Base-by-base conservation (phyloP, 1,140 invertebrate species). In the Argopecten irradians region DNA sequence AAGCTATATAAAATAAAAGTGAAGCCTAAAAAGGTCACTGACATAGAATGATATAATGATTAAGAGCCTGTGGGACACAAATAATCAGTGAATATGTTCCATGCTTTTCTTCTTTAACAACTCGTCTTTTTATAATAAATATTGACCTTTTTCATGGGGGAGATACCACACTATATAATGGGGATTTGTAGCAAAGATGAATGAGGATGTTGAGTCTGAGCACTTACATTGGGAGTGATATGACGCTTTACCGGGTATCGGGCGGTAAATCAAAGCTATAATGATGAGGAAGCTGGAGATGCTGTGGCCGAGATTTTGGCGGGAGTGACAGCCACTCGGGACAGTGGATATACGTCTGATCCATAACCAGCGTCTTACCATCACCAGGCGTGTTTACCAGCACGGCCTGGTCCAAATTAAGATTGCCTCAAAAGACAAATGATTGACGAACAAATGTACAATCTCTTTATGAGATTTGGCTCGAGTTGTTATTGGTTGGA, bases 361-460 rank as follows among this genome's bases (percentile, higher is more conserved):
- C 55, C n/a, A 71, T n/a, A 28, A n/a, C 1, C 55, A n/a, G 22
- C 28, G 55, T 71, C 55, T 71, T 71, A 71, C 7, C 55, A 71
- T 28, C 55, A 28, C n/a, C 22, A 16, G 5, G 55, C 55, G 22
- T 71, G 55, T 71, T 71, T 71, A 71, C 55, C 55, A 71, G 55
- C 11, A 3, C 55, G 55, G 22, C n/a, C 8, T n/a, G 55, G 55
- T 71, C 55, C 28, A 28, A 71, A 71, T 71, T 71, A 71, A 71
- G 55, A 71, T 71, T 71, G 55, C 55, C 28, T 3, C 55, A 2
- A 71, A 71, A 71, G 55, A 71, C 55, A 71, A 71, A 71, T 71
- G 55, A 71, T 71, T 71, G 55, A 71, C 55, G 55, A 71, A 71
- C 55, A 71, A 71, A 71, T 71, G 55, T 71, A 71, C 22, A 71